Conservation (phyloP, 2,113 vertebrate genomes). For the Sander lucioperca region DNA sequence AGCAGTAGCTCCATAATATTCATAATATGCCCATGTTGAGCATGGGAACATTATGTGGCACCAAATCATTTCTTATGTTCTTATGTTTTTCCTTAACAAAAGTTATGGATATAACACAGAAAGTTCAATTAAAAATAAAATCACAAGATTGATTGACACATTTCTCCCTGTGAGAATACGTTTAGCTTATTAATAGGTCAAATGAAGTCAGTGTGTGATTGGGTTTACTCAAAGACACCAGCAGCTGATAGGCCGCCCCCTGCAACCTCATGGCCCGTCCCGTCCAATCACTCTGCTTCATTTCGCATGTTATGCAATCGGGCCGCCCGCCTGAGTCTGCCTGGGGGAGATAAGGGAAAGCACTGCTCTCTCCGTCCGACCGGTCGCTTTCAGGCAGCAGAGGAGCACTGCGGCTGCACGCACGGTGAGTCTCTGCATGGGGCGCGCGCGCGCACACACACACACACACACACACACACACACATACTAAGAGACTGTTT, state of each 20-base stretch:
- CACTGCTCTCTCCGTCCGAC: not conserved
- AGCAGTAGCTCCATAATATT: not conserved
- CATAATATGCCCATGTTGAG: too few relatives aligned
- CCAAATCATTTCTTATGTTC: not conserved
- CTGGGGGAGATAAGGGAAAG: slow-evolving; percentile 58
- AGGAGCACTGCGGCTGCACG: slow-evolving; percentile 15
- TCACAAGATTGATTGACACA: not conserved
- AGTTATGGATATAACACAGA: too few relatives aligned
- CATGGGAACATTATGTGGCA: not conserved
- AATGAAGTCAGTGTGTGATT: not conserved
- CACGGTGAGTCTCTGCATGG: too few relatives aligned
- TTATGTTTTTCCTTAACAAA: not conserved
- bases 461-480: not conserved
- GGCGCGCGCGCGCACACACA: not conserved
- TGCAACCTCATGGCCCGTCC: not conserved
- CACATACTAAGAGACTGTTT: not conserved
- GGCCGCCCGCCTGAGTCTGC: not conserved
- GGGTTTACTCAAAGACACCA: not conserved
- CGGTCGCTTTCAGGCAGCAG: slow-evolving; percentile 25
- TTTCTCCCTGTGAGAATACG: not conserved
- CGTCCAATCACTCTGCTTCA: slow-evolving; percentile 54
- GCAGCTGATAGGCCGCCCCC: slow-evolving; percentile 40
- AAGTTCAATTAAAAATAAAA: too few relatives aligned
- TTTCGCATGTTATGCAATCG: slow-evolving; percentile 56
- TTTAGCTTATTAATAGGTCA: not conserved